Evolutionary conservation across 2,888 invertebrate species (phyloP).

Genomic region (Calliphora vomitoria): DNA sequence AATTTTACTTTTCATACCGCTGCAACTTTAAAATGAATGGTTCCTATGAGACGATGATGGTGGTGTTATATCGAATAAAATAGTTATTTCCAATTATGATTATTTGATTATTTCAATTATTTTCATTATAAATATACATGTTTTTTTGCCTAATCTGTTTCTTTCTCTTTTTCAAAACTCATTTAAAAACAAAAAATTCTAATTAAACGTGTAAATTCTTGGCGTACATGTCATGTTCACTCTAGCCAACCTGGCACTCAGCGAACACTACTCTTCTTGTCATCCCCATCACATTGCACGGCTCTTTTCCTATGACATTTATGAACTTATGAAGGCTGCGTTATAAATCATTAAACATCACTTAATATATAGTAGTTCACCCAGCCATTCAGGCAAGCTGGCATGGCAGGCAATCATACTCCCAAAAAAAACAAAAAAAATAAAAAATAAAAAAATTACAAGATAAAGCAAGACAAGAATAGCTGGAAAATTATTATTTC

Average conservation of each 20-base stretch:
- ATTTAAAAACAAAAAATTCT: constrained; percentile 31
- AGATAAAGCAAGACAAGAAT: constrained; percentile 5
- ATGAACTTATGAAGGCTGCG: constrained; percentile 76
- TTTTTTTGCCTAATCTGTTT: background rate
- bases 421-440: background rate
- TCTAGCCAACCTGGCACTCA: constrained; percentile 32
- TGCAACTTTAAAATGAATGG: too few species aligned
- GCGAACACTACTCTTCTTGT: constrained; percentile 24
- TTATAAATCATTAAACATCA: constrained; percentile 76
- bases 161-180: background rate
- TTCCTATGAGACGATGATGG: too few species aligned
- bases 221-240: constrained; percentile 48
- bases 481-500: constrained; percentile 58
- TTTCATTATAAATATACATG: too few species aligned
- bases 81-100: too few species aligned
- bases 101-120: too few species aligned
- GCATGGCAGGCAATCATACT: constrained; percentile 17
- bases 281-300: constrained; percentile 59
- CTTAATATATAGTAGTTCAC: constrained; percentile 63
- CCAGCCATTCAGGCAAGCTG: constrained; percentile 28
- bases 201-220: constrained; percentile 64
- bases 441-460: background rate
- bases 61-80: too few species aligned
- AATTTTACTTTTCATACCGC: too few species aligned
- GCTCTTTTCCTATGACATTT: constrained; percentile 74